A percentile compares a stretch with the other conserved stretches of the same genome.
Evolutionary conservation across 2,797 vertebrate species (phyloP).

Genomic region (Cryptoblepharus egeriae): DNA sequence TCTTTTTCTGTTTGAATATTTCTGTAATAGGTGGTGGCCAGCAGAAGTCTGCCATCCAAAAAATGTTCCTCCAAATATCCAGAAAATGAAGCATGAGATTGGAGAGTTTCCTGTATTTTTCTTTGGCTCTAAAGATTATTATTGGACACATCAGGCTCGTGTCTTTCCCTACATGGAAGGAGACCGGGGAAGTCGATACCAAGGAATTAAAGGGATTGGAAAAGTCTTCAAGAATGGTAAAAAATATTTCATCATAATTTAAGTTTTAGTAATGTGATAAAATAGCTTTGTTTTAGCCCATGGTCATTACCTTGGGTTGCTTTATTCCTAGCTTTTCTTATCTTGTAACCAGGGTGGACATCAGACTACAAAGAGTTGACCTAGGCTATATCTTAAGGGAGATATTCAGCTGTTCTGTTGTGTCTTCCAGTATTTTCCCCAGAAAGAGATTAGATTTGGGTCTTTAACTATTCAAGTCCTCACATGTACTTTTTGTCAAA

Average conservation of each 20-base stretch:
- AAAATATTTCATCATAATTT: slow-evolving; percentile 11
- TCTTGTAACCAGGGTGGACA: too few species aligned
- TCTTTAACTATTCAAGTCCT: too few species aligned
- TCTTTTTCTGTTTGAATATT: slow-evolving; percentile 68
- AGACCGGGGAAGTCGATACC: slow-evolving; percentile 92
- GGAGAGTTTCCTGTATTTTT: slow-evolving; percentile 99
- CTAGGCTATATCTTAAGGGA: too few species aligned
- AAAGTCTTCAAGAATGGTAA: slow-evolving; percentile 97
- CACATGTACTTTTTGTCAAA: too few species aligned
- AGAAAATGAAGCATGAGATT: slow-evolving; percentile 96
- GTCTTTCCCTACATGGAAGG: slow-evolving; percentile 99
- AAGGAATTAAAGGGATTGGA: slow-evolving; percentile 89
- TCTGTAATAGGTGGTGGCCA: slow-evolving; percentile 93
- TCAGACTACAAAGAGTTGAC: too few species aligned
- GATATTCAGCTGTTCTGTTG: too few species aligned
- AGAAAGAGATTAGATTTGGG: too few species aligned
- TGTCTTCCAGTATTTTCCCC: too few species aligned
- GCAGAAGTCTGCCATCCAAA: slow-evolving; percentile 97
- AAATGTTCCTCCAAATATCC: slow-evolving; percentile 96
- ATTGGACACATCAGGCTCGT: slow-evolving; percentile 97
- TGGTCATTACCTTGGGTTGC: too few species aligned
- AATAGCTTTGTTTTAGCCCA: too few species aligned
- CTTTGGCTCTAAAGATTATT: slow-evolving; percentile 98
- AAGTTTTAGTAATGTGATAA: too few species aligned
- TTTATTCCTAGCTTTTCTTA: too few species aligned